Conservation (phyloP, 1,140 invertebrate genomes). For the Polyergus mexicanus region DNA sequence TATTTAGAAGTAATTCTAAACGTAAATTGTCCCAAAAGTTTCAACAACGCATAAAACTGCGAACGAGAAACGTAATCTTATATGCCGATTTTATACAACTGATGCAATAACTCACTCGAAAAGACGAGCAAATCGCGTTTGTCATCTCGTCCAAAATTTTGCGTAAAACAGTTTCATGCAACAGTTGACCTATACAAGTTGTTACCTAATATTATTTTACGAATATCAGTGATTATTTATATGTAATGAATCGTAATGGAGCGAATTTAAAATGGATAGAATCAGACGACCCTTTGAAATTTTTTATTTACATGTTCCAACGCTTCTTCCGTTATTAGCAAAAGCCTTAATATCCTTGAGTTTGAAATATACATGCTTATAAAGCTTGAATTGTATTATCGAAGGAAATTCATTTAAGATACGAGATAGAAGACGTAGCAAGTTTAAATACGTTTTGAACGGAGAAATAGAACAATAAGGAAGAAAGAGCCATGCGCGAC, state of each 20-base stretch:
- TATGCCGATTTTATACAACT: conserved; percentile 12
- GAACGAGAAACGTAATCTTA: background rate
- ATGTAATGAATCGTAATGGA: background rate
- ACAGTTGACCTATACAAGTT: background rate
- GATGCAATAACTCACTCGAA: background rate
- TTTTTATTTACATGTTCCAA: background rate
- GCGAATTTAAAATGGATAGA: background rate
- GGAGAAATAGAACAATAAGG: background rate
- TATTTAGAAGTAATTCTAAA: conserved; percentile 6
- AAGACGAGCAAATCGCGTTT: conserved; percentile 6
- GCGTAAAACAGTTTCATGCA: background rate
- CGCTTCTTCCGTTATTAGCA: background rate
- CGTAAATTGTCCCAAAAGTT: background rate
- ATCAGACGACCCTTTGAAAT: background rate
- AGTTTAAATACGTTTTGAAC: background rate
- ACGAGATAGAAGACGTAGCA: background rate
- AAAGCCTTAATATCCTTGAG: background rate
- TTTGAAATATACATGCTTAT: background rate
- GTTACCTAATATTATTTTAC: background rate
- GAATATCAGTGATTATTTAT: background rate
- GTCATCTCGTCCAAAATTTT: background rate
- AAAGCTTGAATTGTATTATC: background rate
- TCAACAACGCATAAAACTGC: background rate
- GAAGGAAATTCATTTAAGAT: background rate
- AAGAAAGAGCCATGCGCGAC: background rate